Base-by-base conservation (phyloP, 2,797 vertebrate genomes). In the Pipistrellus kuhlii region DNA sequence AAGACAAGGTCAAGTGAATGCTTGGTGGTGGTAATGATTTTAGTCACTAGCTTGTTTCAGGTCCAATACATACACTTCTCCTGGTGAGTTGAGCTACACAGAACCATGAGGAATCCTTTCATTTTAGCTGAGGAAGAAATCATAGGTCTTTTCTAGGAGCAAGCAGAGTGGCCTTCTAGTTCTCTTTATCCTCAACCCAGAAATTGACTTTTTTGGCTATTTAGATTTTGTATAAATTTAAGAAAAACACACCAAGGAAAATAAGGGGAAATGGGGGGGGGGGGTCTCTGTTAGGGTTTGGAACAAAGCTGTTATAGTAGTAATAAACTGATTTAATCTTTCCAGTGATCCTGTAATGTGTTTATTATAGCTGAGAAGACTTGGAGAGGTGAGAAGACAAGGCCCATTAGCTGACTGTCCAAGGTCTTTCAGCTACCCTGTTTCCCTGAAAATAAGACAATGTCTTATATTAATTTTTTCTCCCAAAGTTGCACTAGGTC, bases 221-320 rank as follows among this genome's bases (percentile, higher is more conserved):
- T 88, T 62, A 73, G 59, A 41, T 73, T 95, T 95, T 85, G 17
- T 68, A 25, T 30, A 72, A 53, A 81, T 87, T 94, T 41, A 73
- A 78, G 66, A 90, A 90, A 75, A 93, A 0, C 46, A 14, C 15
- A 30, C 72, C n/a, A 53, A 76, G 17, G 76, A 75, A 84, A n/a
- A 85, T 20, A 7, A 88, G 41, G 48, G 11, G 46, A 83, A 71
- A 64, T 66, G 38, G 38, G 38, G 20, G 8, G 0, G n/a, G 57
- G n/a, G 20, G 7, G 0, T 64, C 17, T 87, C 11, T 8, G 13
- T 2, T 38, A 30, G 38, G 48, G 68, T 64, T 38, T 83, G 15
- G 20, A 85, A 35, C 30, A 87, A 86, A 41, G 20, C 21, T 27
- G 0, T 35, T 77, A 3, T 32, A 85, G 13, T 18, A 80, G 25